These are phyloP conservation scores for Lasioglossum albipes DNA, from an alignment of 1,140 invertebrate species.

Conservation along the genomic window DNA sequence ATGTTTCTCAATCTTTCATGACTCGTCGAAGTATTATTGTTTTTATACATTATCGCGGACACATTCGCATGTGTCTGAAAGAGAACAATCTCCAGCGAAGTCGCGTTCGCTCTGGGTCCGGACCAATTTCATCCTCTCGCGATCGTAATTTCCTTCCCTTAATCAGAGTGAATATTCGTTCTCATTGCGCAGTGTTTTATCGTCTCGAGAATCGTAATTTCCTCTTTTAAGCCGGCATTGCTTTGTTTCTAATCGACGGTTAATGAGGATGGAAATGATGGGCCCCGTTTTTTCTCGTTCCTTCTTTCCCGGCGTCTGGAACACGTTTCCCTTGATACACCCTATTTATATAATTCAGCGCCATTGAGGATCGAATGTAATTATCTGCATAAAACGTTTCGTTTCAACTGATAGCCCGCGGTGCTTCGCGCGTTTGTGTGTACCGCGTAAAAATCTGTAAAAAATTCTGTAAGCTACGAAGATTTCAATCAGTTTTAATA, in stretches of 20 bases:
- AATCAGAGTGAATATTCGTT: slow-evolving; percentile 42
- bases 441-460: no score
- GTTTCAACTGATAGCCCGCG: no score
- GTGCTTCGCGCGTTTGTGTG: no score
- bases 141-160: slow-evolving; percentile 40
- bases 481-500: no score
- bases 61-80: not conserved
- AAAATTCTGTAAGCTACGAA: no score
- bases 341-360: not conserved
- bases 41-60: not conserved
- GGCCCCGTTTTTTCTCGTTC: not conserved
- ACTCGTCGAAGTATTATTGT: not conserved
- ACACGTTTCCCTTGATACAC: not conserved
- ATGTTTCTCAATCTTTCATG: not conserved
- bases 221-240: not conserved
- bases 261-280: slow-evolving; percentile 12
- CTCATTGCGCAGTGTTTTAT: slow-evolving; percentile 17
- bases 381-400: not conserved
- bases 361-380: not conserved
- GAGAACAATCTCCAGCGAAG: slow-evolving; percentile 30
- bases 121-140: slow-evolving; percentile 17
- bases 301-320: not conserved
- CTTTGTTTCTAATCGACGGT: slow-evolving; percentile 25
- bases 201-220: slow-evolving; percentile 7
- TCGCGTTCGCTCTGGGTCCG: slow-evolving; percentile 16